A percentile compares a stretch with the other conserved stretches of the same genome.
These are phyloP conservation scores for Bergia puertoricense DNA, from an alignment of 92 coral and sea anemone genomes.

Conservation along the genomic window DNA sequence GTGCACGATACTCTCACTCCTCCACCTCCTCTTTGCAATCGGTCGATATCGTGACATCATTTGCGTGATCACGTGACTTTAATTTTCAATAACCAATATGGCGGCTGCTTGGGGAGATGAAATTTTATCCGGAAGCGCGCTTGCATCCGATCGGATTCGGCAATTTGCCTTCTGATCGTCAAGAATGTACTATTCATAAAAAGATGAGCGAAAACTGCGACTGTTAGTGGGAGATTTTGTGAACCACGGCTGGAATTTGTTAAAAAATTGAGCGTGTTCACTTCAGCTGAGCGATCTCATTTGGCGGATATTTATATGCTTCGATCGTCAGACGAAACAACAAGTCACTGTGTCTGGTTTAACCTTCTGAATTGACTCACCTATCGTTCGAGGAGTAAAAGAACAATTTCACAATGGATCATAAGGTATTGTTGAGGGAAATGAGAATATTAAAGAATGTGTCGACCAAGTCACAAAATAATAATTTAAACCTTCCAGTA, in stretches of 20 bases:
- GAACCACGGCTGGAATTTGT: neutral
- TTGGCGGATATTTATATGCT: neutral
- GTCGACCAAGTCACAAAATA: neutral
- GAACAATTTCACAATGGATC: slow-evolving; percentile 11
- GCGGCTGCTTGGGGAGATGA: neutral
- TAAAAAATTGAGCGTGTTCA: neutral
- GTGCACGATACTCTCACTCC: too few species aligned
- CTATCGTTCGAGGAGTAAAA: neutral
- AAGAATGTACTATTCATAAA: neutral
- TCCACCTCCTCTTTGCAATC: too few species aligned
- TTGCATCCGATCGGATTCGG: neutral
- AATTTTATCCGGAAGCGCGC: neutral
- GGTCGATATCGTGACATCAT: too few species aligned
- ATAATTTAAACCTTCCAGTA: neutral
- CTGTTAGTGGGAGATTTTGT: neutral
- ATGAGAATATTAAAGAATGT: neutral
- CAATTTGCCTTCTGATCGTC: neutral
- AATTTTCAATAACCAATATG: neutral
- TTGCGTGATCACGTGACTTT: slow-evolving; percentile 1
- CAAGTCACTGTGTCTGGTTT: neutral
- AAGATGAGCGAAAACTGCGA: neutral
- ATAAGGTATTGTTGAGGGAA: slow-evolving; percentile 20
- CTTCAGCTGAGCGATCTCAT: neutral
- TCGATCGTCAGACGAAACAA: neutral
- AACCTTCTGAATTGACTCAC: neutral